Conservation (phyloP, 2,888 invertebrate species). For the Selenia dentaria region DNA sequence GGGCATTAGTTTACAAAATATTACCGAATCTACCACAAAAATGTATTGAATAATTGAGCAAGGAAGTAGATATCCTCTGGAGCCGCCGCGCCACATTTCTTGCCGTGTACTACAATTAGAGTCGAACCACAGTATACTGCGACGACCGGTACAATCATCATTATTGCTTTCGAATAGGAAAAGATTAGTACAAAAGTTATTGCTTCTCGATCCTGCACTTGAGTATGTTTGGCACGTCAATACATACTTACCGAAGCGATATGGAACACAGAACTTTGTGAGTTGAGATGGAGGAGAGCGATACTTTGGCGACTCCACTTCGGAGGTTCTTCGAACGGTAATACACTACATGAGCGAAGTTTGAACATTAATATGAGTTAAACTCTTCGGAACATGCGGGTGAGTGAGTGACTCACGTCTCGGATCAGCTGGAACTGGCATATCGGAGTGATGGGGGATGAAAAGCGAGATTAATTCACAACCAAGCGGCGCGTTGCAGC, state of each 20-base stretch:
- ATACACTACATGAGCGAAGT: no score
- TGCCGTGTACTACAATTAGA: not conserved
- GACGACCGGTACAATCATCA: conserved; percentile 1
- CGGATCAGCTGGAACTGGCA: not conserved
- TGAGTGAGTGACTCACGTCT: not conserved
- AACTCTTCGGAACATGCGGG: no score
- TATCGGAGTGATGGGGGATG: conserved; percentile 27
- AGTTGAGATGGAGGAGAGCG: conserved; percentile 1
- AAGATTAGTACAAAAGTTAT: conserved; percentile 42
- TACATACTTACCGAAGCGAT: conserved; percentile 50
- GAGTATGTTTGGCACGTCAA: conserved; percentile 59
- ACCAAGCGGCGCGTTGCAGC: conserved; percentile 63
- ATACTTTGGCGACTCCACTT: no score
- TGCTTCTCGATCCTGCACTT: conserved; percentile 57
- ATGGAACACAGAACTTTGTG: conserved; percentile 29
- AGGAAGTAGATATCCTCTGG: no score
- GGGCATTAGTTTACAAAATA: no score
- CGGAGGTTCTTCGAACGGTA: no score
- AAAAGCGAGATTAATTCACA: conserved; percentile 71
- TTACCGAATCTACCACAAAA: no score
- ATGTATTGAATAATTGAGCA: no score
- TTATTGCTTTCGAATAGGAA: conserved; percentile 52
- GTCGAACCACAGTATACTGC: conserved; percentile 2
- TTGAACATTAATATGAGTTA: no score
- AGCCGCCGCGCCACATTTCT: not conserved